Evolutionary conservation across 2,113 vertebrate genomes (phyloP).

Genomic region (Ptyas mucosa): DNA sequence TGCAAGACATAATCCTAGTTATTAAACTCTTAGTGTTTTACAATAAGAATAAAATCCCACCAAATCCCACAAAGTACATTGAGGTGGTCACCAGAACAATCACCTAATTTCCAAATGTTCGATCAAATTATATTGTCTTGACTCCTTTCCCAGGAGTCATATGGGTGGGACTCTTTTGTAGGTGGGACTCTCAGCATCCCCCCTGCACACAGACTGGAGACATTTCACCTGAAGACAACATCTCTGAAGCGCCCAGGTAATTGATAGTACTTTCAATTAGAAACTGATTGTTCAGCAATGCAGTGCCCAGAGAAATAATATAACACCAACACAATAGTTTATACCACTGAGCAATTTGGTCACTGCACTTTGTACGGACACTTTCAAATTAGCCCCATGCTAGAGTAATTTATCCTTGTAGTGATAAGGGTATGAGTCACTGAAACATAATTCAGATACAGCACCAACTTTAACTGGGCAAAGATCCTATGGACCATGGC

Average conservation of each 20-base stretch:
- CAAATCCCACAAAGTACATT: neutral
- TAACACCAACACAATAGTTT: neutral
- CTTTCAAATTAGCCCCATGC: neutral
- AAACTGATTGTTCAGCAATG: neutral
- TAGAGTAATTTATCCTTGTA: neutral
- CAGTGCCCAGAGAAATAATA: neutral
- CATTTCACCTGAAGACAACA: neutral
- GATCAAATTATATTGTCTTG: neutral
- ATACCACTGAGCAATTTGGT: neutral
- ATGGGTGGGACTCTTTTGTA: neutral
- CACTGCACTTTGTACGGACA: neutral
- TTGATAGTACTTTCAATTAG: neutral
- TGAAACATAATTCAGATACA: neutral
- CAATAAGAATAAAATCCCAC: neutral
- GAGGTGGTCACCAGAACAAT: neutral
- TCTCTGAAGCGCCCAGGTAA: neutral
- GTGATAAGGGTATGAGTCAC: neutral
- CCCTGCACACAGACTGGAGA: neutral
- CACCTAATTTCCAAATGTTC: neutral
- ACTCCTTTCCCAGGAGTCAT: neutral
- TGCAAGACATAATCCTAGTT: neutral
- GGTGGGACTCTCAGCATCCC: neutral
- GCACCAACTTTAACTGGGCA: neutral
- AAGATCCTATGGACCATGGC: neutral
- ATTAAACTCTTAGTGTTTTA: neutral